phyloP scores from a whole-genome alignment of 2,113 vertebrate species.

The Perca flavescens region DNA sequence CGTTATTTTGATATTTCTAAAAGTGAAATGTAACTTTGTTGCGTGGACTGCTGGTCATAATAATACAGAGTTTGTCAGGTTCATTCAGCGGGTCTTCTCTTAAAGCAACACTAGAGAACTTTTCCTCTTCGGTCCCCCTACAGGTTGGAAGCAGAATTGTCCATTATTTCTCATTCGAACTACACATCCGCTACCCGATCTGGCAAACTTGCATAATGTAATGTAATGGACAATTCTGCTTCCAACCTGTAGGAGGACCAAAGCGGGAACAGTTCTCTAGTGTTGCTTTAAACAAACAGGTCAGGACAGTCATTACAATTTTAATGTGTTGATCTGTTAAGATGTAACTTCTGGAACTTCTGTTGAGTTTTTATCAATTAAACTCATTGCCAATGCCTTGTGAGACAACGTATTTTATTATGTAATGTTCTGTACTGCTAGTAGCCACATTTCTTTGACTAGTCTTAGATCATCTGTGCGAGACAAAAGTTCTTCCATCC shows the following conservation, averaged over 20 bases:
- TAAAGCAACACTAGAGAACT: too few species aligned
- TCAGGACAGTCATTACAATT: too few species aligned
- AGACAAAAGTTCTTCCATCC: conserved; percentile 15
- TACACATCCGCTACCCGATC: too few species aligned
- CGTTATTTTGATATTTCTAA: not conserved
- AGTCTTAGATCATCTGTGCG: conserved; percentile 18
- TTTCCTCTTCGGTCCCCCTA: too few species aligned
- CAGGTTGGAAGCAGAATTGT: too few species aligned
- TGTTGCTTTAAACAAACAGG: not conserved
- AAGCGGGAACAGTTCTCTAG: too few species aligned
- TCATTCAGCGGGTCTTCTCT: not conserved
- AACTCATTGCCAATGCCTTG: not conserved
- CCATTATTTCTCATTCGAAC: too few species aligned
- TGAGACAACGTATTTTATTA: not conserved
- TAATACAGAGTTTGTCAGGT: not conserved
- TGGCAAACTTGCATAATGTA: too few species aligned
- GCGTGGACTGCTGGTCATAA: not conserved
- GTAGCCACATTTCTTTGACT: not conserved
- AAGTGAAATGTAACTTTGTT: too few species aligned
- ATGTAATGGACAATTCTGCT: too few species aligned
- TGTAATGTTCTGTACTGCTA: not conserved
- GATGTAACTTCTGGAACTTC: not conserved
- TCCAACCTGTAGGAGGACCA: too few species aligned
- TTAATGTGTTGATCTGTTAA: not conserved
- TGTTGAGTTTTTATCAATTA: not conserved